These are phyloP conservation scores for Drosophila diplacantha DNA, from an alignment of 2,888 invertebrate genomes.

Conservation along the genomic window DNA sequence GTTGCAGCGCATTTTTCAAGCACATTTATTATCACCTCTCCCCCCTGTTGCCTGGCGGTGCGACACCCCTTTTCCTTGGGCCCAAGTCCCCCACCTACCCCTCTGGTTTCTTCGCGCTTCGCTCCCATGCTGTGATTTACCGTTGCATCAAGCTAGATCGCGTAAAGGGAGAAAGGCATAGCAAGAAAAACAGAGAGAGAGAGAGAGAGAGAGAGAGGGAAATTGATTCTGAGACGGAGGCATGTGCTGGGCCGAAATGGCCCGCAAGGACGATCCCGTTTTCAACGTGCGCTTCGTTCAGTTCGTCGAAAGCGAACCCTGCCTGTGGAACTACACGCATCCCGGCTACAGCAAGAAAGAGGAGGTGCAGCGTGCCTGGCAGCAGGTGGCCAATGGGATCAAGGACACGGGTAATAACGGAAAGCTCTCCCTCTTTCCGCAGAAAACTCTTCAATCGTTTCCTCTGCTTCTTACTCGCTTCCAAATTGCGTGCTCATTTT, in stretches of 20 bases:
- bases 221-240: constrained; percentile 2
- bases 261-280: constrained; percentile 76
- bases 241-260: constrained; percentile 54
- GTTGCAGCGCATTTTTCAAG: constrained; percentile 1
- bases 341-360: constrained; percentile 76
- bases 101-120: not conserved
- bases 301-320: constrained; percentile 72
- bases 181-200: not conserved
- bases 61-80: not conserved
- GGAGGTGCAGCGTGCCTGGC: constrained; percentile 75
- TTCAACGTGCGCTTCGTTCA: constrained; percentile 75
- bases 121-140: constrained; percentile 9
- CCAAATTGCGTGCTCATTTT: constrained; percentile 66
- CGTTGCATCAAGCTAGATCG: not conserved
- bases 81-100: not conserved
- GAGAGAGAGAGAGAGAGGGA: not conserved
- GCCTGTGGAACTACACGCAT: constrained; percentile 74
- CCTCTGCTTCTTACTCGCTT: constrained; percentile 29
- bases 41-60: not conserved
- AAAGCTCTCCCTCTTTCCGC: constrained; percentile 3
- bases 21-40: not conserved
- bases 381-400: constrained; percentile 75
- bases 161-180: not conserved
- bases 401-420: constrained; percentile 71
- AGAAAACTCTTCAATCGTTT: constrained; percentile 8